phyloP scores from a whole-genome alignment of 2,113 vertebrate genomes.

The Chlorocebus sabaeus region DNA sequence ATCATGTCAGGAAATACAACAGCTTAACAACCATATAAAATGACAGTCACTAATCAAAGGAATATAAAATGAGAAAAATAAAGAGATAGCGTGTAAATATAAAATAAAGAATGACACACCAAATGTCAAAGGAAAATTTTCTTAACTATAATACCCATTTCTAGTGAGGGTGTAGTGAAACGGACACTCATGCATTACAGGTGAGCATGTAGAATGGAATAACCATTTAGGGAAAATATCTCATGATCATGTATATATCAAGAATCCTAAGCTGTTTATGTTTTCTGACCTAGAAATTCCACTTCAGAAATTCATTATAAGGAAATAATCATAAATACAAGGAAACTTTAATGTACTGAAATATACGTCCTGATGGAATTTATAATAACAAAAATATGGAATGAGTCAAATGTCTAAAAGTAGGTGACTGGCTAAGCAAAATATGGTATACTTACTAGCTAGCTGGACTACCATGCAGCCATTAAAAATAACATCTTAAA shows the following conservation, averaged over 20 bases:
- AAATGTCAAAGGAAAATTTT: constrained; percentile 23
- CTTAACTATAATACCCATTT: constrained; percentile 26
- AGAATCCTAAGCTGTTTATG: not conserved
- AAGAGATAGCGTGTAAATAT: not conserved
- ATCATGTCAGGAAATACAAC: not conserved
- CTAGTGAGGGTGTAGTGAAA: not conserved
- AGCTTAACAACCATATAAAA: constrained; percentile 3
- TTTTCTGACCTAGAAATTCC: constrained; percentile 28
- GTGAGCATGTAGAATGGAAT: not conserved
- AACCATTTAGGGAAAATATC: constrained; percentile 8
- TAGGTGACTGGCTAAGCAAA: constrained; percentile 14
- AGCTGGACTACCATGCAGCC: not conserved
- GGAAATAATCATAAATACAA: constrained; percentile 5
- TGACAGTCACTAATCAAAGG: not conserved
- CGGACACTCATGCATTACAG: not conserved
- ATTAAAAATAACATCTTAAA: constrained; percentile 25
- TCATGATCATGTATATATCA: not conserved
- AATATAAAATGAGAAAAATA: constrained; percentile 24
- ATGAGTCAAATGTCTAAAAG: constrained; percentile 22
- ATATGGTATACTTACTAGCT: not conserved
- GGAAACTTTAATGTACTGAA: not conserved
- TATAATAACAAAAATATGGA: not conserved
- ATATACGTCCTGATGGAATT: constrained; percentile 16
- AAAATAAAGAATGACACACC: not conserved
- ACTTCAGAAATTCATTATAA: constrained; percentile 8